Conservation (phyloP, 2,888 invertebrate genomes). For the Lycia hirtaria region DNA sequence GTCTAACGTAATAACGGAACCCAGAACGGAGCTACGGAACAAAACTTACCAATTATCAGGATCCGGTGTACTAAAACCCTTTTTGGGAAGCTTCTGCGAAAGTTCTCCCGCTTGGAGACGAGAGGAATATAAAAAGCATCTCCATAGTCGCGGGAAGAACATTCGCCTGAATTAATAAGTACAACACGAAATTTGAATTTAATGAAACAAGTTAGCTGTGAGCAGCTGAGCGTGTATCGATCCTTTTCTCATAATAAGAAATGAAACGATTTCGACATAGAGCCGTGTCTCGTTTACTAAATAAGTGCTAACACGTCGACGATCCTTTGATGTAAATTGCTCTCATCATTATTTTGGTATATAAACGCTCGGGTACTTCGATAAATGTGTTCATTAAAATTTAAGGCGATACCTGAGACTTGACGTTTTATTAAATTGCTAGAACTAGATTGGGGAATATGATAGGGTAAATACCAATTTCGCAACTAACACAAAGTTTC, state of each 20-base stretch:
- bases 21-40: constrained; percentile 44
- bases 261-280: constrained; percentile 39
- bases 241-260: constrained; percentile 66
- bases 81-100: constrained; percentile 46
- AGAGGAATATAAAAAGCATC: constrained; percentile 74
- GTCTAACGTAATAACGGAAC: constrained; percentile 48
- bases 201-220: constrained; percentile 84
- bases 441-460: background rate
- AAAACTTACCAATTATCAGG: constrained; percentile 55
- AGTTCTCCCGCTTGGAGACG: constrained; percentile 55
- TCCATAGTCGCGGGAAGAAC: constrained; percentile 63
- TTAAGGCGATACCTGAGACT: constrained; percentile 19
- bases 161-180: constrained; percentile 83
- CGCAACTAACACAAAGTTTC: background rate
- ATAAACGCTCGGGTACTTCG: constrained; percentile 16
- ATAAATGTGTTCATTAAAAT: constrained; percentile 30
- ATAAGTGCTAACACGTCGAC: constrained; percentile 38
- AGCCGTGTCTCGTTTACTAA: constrained; percentile 36
- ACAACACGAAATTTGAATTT: constrained; percentile 86
- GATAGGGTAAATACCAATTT: background rate
- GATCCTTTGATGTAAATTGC: constrained; percentile 38
- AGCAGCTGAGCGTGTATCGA: constrained; percentile 81
- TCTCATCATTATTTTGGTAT: constrained; percentile 34
- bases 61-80: constrained; percentile 48
- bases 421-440: constrained; percentile 21